These are phyloP conservation scores for Guaruba guarouba DNA, from an alignment of 2,113 vertebrate genomes.

Conservation along the genomic window DNA sequence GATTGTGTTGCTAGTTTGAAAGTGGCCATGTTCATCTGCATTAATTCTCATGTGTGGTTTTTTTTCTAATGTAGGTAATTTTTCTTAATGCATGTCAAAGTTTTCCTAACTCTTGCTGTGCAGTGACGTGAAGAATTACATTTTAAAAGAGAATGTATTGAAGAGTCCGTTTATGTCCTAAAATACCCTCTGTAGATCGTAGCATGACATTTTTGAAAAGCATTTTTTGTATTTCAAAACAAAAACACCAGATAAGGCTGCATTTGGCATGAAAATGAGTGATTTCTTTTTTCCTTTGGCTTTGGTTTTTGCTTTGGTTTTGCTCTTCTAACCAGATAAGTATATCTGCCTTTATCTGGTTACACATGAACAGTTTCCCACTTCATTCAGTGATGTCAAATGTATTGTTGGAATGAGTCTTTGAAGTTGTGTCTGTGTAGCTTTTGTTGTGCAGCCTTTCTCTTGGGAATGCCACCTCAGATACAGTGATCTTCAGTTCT, in stretches of 20 bases:
- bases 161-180: background rate
- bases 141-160: slow-evolving; percentile 1
- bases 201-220: background rate
- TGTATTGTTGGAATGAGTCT: background rate
- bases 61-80: background rate
- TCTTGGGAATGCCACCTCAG: background rate
- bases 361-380: background rate
- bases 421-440: background rate
- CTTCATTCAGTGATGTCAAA: background rate
- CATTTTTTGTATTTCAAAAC: background rate
- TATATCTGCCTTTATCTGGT: background rate
- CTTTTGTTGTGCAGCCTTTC: background rate
- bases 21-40: slow-evolving; percentile 24
- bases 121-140: background rate
- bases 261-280: background rate
- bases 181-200: background rate
- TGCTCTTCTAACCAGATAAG: background rate
- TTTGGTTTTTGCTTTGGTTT: background rate
- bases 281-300: background rate
- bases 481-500: background rate
- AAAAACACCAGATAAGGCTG: background rate
- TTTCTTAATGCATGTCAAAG: slow-evolving; percentile 18
- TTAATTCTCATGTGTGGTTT: background rate
- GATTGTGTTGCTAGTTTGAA: slow-evolving; percentile 31
- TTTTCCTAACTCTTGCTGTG: slow-evolving; percentile 10